Evolutionary conservation across 2,888 invertebrate species (phyloP).

Genomic region (Penaeus monodon): DNA sequence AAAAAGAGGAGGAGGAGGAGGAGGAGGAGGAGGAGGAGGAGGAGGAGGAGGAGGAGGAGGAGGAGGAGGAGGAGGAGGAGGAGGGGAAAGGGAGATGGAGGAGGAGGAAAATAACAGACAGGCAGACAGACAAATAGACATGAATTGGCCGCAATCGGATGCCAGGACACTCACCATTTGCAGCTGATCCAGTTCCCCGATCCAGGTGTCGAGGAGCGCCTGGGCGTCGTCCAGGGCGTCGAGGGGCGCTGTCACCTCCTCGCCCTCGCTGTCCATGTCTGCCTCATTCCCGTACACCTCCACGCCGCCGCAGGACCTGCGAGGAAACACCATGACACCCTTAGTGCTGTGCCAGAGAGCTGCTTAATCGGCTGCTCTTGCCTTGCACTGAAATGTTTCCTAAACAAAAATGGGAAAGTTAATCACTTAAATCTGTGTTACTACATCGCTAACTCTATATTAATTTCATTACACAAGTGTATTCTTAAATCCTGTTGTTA

Average conservation of each 20-base stretch:
- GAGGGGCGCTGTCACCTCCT: slow-evolving; percentile 46
- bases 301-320: slow-evolving; percentile 50
- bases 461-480: no score
- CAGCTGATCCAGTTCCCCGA: slow-evolving; percentile 42
- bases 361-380: no score
- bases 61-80: not conserved
- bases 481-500: no score
- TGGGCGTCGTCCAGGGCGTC: slow-evolving; percentile 49
- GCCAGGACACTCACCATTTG: slow-evolving; percentile 32
- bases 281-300: slow-evolving; percentile 51
- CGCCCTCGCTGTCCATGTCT: slow-evolving; percentile 47
- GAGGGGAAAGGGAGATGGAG: not conserved
- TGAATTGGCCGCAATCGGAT: not conserved
- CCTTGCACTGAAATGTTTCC: no score
- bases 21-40: not conserved
- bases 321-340: not conserved
- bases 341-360: not conserved
- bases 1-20: not conserved
- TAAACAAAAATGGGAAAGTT: no score
- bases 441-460: no score
- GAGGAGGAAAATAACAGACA: not conserved
- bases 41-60: not conserved
- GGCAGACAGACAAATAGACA: not conserved
- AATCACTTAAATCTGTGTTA: no score
- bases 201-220: slow-evolving; percentile 44